Evolutionary conservation across 2,113 vertebrate species (phyloP), one percentile per base, ranked within the genome.

Genomic region (Phalacrocorax carbo): DNA sequence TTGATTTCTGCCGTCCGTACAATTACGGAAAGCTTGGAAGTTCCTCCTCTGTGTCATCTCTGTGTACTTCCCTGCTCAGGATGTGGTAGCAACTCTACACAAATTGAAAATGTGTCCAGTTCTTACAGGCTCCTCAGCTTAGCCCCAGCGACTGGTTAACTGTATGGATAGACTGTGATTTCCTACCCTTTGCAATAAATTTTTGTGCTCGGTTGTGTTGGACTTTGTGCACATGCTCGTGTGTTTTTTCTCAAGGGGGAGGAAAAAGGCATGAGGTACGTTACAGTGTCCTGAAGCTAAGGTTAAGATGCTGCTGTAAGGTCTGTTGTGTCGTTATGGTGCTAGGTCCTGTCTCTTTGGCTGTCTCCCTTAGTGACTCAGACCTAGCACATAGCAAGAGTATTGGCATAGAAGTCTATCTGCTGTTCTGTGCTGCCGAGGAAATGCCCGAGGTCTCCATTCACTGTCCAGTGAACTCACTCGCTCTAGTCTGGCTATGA

Each of bases 341-440:
- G 84, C 73, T 61, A 69, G 88, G 83, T 91, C 36, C 60, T 90
- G 36, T 82, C 76, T 92, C 64, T 92, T 30, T 94, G 93, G 72
- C 72, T 57, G 54, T 73, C 72, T 88, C 72, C 78, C 83, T 78
- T 68, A 71, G 71, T 73, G 83, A 73, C 83, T 79, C 93, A 88
- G 15, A 84, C 79, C 79, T 88, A 84, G 68, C 84, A n/a, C 49
- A 34, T 10, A 86, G 42, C 48, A 40, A 57, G 77, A 51, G 81
- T 66, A 38, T 40, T 78, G 90, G 25, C 77, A 82, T 54, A 86
- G 77, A 61, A 86, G 71, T 57, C 61, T 82, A 18, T 87, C 71
- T 78, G 65, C 58, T 38, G 46, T 40, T 85, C 57, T 82, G 82
- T 82, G 83, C 72, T 83, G 83, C 72, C 13, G 20, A 82, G 81